Evolutionary conservation across 2,888 invertebrate genomes (phyloP), one percentile per base, ranked within the genome.

Genomic region (Thymelicus acteon): DNA sequence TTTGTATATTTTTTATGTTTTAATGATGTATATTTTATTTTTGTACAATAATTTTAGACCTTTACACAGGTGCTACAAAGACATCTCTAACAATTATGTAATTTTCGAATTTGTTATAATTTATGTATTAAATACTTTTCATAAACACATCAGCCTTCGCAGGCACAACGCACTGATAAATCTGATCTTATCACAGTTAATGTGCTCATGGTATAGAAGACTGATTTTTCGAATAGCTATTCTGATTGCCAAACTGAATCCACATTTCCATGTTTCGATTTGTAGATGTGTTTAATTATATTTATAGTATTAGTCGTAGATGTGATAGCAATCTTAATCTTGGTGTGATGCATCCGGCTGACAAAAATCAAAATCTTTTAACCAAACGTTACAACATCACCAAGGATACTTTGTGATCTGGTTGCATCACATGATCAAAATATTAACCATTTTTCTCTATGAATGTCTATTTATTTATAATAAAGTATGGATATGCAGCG

Each of bases 121-220:
- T n/a, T 15, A 13, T 64, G n/a, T 67, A 15, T 7, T 19, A 37
- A 44, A 44, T 44, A 67, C 60, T 67, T 67, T 52, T 54, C 24
- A 6, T 52, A n/a, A 5, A 44, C 24, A 31, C 7, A 57, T 63
- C 63, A 58, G 58, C n/a, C 58, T 70, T 52, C 65, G 54, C 37
- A 57, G 58, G 58, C 66, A 63, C 67, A 71, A 64, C 71, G 73
- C 75, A 75, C 74, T 61, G 63, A 66, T 60, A 60, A 31, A 52
- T 61, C 58, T 31, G 13, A 71, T 60, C 65, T 47, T 54, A 13
- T 60, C 60, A 39, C 64, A 61, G 47, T 58, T 69, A 76, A 84
- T 80, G 90, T 87, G 92, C 91, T 92, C 91, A 90, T 88, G 82
- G 83, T 88, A 83, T 84, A 83, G 83, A 92, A 93, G 93, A 93